Evolutionary conservation across 2,797 vertebrate species (phyloP), one percentile per base, ranked within the genome.

Genomic region (Acanthurus lineatus): DNA sequence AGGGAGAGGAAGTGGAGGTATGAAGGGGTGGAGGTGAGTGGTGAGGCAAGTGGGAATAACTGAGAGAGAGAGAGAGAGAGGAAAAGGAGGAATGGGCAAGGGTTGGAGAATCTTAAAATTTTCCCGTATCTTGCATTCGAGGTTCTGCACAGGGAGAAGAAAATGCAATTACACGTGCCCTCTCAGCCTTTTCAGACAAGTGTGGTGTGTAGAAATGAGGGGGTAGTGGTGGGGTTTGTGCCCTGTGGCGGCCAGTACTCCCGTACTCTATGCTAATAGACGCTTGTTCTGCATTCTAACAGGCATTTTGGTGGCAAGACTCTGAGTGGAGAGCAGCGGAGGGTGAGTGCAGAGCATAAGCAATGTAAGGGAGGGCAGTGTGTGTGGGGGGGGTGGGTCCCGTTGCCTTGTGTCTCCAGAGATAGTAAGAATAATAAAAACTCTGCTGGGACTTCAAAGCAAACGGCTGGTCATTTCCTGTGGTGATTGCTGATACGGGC

Each of bases 121-220:
- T 92, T 88, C 69, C 77, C 48, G 38, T 85, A 90, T 90, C 88
- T 88, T 80, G 78, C 79, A 82, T 86, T 91, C 72, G 86, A 90
- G 86, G 88, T 90, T 93, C 87, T 89, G 89, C 87, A 90, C 78
- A 63, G 89, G 83, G 76, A 82, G 82, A 89, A 74, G 90, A 90
- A 94, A 94, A 95, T 90, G 93, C 94, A 95, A 95, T 96, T 95
- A 95, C 94, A 93, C 88, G 88, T 91, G 89, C 90, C 84, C 91
- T 88, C 89, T 91, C 84, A 91, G 89, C 86, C 90, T 91, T 90
- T 92, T 89, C 92, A 90, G 89, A 88, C 73, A 73, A 89, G 88
- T 73, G 74, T 76, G 76, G 76, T 64, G 77, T 79, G 83, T 71
- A 74, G 58, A 79, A 82, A 81, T 79, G 71, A 84, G 83, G 74